Evolutionary conservation across 2,797 vertebrate species (phyloP), one percentile per base, ranked within the genome.

Genomic region (Philypnodon macrostomus): DNA sequence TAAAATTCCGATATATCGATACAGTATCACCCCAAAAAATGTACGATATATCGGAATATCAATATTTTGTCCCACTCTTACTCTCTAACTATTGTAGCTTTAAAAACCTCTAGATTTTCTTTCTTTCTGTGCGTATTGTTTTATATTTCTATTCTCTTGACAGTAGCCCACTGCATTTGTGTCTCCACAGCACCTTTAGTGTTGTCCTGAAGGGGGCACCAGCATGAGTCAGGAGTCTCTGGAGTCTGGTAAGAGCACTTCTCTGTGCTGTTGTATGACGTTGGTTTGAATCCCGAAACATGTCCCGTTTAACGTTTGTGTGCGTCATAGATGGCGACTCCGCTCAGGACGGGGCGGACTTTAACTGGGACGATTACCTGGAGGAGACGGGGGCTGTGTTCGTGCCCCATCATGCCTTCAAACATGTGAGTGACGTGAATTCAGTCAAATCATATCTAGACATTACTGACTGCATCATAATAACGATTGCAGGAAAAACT

Each of bases 281-380:
- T 42, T 7, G 63, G 45, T 13, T 59, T 1, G 57, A 71, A 46
- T 49, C 8, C 40, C 63, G 13, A 11, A 47, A 32, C 33, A 24
- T 53, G 51, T 40, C n/a, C 8, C 13, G 5, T 31, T 47, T 7
- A 48, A 21, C 64, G 54, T 67, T 35, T 54, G 37, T 41, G 23
- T 49, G 16, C 41, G 12, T 73, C 57, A 47, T 81, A 98, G 95
- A 94, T 78, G 90, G 87, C 75, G 94, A 94, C 78, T 93, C 92
- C 69, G 87, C 90, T 78, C 86, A 93, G 87, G 96, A 99, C 75
- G 89, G 90, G 62, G 84, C 88, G 34, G 96, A 98, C 77, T 95
- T 98, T 84, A 98, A 77, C 79, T 99, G 96, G 96, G 96, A 99
- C 61, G 95, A 98, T 50, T 96, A 98, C 81, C 86, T 99, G 71